Conservation (phyloP, 2,113 vertebrate species). For the Psettodes erumei region DNA sequence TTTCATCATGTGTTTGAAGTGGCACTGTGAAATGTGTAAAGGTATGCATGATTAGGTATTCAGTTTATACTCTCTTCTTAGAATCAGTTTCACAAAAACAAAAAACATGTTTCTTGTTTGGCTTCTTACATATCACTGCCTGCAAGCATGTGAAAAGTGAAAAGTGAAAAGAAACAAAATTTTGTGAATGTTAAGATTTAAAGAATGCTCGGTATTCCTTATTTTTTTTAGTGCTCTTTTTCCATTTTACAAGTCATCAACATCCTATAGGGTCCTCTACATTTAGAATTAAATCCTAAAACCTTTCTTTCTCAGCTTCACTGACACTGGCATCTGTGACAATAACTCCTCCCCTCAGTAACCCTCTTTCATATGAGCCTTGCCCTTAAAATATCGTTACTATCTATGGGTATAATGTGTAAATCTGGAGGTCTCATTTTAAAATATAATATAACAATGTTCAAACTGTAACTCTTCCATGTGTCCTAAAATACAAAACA, state of each 20-base stretch:
- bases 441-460: no score
- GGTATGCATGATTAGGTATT: background rate
- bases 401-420: constrained; percentile 23
- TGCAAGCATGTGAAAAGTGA: background rate
- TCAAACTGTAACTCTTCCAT: no score
- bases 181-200: background rate
- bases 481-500: constrained; percentile 58
- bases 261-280: background rate
- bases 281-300: background rate
- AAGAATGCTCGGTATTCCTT: background rate
- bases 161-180: background rate
- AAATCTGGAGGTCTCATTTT: background rate
- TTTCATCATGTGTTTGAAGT: constrained; percentile 57
- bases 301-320: background rate
- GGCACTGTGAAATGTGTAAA: constrained; percentile 42
- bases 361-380: constrained; percentile 38
- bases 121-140: background rate
- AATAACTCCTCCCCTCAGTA: no score
- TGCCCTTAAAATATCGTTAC: constrained; percentile 44
- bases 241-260: background rate
- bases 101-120: background rate
- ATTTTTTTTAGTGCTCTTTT: no score
- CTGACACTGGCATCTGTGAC: no score
- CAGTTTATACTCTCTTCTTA: background rate
- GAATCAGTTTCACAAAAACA: background rate